Evolutionary conservation across 1,140 invertebrate genomes (phyloP), one percentile per base, ranked within the genome.

Genomic region (Mylabris phalerata): DNA sequence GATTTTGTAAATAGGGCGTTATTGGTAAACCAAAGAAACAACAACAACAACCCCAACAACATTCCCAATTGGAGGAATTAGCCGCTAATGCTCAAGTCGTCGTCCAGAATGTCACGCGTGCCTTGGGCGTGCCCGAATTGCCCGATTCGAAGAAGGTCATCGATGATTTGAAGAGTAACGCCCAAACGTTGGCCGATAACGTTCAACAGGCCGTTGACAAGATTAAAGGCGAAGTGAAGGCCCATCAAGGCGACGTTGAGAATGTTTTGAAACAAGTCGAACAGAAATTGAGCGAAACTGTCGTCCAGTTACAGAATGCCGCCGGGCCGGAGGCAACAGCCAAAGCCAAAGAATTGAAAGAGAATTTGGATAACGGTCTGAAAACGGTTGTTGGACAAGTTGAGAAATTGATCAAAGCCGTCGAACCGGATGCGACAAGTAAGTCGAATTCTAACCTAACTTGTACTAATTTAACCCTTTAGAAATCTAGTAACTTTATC

Each of bases 401-500:
- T 39, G 52, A 71, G 41, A 62, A 65, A 25, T 48, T 69, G 19
- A 56, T 60, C 6, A 69, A 67, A 48, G 63, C 62, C 40, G 56
- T 66, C 4, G 65, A 71, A 60, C 67, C 67, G 11, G 66, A 69
- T 51, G 65, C 61, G 9, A 60, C 41, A 9, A 62, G 67, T 67
- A 63, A 64, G 67, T 65, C 7, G 19, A 19, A 19, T 19, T 19
- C 19, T 19, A 19, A 19, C 19, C 19, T 19, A 19, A 19, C 19
- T 19, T 19, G 1, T 19, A 19, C 19, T 13, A 13, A 13, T 13
- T 13, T 13, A 13, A 13, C 13, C 13, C 13, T 13, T 13, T 13
- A 13, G 13, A 13, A 13, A 13, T 13, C 13, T 13, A 13, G 13
- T 13, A 13, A 13, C 13, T 13, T 13, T 13, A 13, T 13, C 13